Conservation (phyloP, 2,113 vertebrate genomes). For the Onychostoma macrolepis region DNA sequence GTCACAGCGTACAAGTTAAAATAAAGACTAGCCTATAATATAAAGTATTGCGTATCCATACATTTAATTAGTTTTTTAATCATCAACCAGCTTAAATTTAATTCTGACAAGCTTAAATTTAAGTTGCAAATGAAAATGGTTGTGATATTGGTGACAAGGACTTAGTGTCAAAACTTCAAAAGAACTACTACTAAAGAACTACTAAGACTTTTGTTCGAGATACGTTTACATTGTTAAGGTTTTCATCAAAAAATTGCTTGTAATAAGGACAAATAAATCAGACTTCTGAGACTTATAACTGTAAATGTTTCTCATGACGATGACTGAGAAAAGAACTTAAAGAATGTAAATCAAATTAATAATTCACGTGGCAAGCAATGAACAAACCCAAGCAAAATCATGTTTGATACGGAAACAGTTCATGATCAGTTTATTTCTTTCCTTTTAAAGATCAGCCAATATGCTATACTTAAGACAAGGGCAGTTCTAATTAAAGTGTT, state of each 20-base stretch:
- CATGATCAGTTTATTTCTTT: background rate
- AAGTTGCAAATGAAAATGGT: background rate
- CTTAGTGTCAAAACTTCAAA: background rate
- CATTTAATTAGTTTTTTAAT: background rate
- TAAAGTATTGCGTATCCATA: background rate
- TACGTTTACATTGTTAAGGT: background rate
- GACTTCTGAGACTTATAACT: background rate
- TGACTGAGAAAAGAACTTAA: background rate
- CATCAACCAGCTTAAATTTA: background rate
- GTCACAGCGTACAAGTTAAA: background rate
- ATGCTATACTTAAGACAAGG: background rate
- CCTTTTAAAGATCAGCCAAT: background rate
- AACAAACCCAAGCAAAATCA: background rate
- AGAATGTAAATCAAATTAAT: background rate
- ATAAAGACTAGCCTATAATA: background rate
- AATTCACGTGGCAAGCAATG: background rate
- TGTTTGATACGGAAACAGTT: background rate
- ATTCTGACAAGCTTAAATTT: background rate
- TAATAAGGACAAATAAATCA: background rate
- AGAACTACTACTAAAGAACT: background rate
- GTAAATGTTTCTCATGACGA: background rate
- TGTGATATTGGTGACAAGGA: background rate
- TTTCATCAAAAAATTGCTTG: background rate
- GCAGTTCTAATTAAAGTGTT: background rate
- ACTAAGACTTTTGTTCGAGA: background rate